Percentiles rank a stretch among this genome's conserved stretches.
Conservation (phyloP, 2,888 invertebrate genomes). For the Notodonta dromedarius region DNA sequence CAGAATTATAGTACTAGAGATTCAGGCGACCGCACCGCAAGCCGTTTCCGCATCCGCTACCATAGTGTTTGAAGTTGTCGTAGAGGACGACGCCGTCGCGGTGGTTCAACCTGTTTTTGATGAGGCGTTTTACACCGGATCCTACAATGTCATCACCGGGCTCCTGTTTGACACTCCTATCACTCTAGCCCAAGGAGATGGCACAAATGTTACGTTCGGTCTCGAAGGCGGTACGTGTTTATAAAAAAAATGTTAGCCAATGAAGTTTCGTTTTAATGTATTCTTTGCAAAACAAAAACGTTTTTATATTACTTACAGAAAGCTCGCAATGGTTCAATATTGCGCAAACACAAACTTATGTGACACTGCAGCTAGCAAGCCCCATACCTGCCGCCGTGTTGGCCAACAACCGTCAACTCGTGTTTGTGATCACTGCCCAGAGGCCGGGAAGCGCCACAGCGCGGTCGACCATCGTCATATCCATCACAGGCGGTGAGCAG, state of each 20-base stretch:
- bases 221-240: conserved; percentile 44
- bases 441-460: conserved; percentile 24
- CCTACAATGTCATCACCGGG: neutral
- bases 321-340: neutral
- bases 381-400: conserved; percentile 38
- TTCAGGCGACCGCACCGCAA: conserved; percentile 41
- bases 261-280: neutral
- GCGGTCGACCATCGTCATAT: conserved; percentile 38
- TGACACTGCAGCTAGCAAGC: conserved; percentile 18
- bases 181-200: neutral
- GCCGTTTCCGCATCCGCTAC: conserved; percentile 40
- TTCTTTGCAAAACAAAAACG: neutral
- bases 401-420: conserved; percentile 38
- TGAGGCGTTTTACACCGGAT: neutral
- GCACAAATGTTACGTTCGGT: neutral
- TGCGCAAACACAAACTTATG: conserved; percentile 18
- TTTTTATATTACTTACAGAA: conserved; percentile 10
- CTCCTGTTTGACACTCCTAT: neutral
- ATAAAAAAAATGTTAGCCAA: neutral
- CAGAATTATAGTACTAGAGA: conserved; percentile 36
- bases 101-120: conserved; percentile 14
- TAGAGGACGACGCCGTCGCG: conserved; percentile 12
- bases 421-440: conserved; percentile 38
- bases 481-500: conserved; percentile 34
- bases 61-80: conserved; percentile 37